Conservation (phyloP, 2,797 vertebrate genomes). For the Heteromormyrus szaboi region DNA sequence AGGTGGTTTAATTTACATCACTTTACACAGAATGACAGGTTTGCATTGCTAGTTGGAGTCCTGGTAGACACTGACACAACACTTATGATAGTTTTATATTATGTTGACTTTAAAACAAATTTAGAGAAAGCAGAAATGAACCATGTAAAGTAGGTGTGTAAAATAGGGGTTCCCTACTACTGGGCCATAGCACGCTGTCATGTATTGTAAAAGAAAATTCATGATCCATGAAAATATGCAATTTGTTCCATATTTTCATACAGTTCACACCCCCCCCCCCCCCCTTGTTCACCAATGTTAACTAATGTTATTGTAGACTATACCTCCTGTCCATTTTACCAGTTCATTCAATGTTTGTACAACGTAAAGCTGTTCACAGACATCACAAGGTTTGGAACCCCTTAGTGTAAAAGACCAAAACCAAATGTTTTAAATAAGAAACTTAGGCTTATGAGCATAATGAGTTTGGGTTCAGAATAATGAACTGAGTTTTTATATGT, state of each 20-base stretch:
- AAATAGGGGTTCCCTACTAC: not conserved
- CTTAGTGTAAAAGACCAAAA: not conserved
- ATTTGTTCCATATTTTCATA: not conserved
- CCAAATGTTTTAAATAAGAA: not conserved
- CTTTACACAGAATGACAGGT: not conserved
- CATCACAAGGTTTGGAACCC: not conserved
- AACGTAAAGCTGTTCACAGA: not conserved
- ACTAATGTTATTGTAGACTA: not conserved
- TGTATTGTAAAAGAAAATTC: not conserved
- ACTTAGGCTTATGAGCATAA: not conserved
- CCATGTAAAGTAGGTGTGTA: not conserved
- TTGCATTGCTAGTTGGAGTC: not conserved
- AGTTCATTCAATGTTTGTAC: not conserved
- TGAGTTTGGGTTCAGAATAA: not conserved
- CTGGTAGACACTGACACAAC: not conserved
- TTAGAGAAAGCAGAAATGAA: not conserved
- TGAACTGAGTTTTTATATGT: not conserved
- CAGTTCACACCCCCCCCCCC: not conserved
- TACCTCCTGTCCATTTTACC: not conserved
- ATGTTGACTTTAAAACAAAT: not conserved
- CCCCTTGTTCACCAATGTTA: not conserved
- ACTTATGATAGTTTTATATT: not conserved
- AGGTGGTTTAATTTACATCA: not conserved
- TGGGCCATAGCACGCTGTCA: not conserved
- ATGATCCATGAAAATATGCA: not conserved